Conservation (phyloP, 2,888 invertebrate species). For the Odontomyia ornata region DNA sequence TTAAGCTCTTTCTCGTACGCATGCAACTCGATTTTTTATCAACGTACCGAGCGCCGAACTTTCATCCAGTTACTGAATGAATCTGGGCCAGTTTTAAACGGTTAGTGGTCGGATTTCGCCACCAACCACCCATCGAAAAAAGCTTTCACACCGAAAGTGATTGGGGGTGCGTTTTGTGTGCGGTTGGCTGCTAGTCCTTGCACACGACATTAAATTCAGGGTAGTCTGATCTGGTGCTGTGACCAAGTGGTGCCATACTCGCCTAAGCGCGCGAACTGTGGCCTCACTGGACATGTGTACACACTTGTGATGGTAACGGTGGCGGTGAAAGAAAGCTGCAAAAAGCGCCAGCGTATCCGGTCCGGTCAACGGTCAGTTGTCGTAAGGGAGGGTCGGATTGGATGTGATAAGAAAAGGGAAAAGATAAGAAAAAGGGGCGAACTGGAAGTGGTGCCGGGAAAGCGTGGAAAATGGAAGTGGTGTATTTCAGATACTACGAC, state of each 20-base stretch:
- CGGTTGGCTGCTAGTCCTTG: not conserved
- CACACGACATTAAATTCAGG: not conserved
- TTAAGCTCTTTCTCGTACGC: conserved; percentile 25
- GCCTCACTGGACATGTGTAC: conserved; percentile 17
- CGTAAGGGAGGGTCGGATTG: not conserved
- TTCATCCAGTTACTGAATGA: conserved; percentile 33
- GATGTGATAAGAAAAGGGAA: conserved; percentile 28
- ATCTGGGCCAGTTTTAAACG: conserved; percentile 37
- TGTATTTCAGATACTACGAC: not conserved
- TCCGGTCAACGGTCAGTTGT: conserved; percentile 32
- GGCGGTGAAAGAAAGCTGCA: not conserved
- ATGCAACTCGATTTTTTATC: conserved; percentile 13
- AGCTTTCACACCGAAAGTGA: not conserved
- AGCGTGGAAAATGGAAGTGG: not conserved
- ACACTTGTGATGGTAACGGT: not conserved
- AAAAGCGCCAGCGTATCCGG: not conserved
- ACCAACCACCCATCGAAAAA: conserved; percentile 16
- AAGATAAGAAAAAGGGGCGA: conserved; percentile 3
- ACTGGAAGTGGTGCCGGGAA: not conserved
- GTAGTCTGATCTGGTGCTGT: not conserved
- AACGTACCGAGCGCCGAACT: not conserved
- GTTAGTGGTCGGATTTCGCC: not conserved
- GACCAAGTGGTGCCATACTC: not conserved
- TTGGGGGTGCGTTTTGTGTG: not conserved
- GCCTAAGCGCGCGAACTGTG: not conserved